Conservation (phyloP, 2,113 vertebrate species). For the Tonatia bakeri region DNA sequence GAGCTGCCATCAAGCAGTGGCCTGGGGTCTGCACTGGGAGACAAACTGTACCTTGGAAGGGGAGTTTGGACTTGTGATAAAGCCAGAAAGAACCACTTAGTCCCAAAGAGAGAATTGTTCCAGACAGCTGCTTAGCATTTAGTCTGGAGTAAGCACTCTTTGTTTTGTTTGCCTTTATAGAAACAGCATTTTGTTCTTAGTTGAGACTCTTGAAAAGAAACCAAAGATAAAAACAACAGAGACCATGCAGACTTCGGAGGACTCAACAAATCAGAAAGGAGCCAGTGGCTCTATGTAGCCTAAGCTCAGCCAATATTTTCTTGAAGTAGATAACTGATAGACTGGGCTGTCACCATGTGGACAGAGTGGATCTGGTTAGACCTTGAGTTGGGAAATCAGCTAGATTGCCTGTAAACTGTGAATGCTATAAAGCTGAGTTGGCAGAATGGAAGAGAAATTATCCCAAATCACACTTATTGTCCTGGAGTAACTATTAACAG, state of each 20-base stretch:
- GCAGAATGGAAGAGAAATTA: not conserved
- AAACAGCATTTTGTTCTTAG: not conserved
- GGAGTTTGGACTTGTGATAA: not conserved
- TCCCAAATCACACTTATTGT: not conserved
- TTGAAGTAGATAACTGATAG: not conserved
- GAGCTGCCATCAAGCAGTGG: not conserved
- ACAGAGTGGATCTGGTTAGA: not conserved
- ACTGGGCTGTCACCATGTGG: rapidly evolving
- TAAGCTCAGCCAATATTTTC: not conserved
- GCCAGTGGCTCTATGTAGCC: not conserved
- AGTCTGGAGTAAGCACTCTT: not conserved
- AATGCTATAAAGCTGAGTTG: not conserved
- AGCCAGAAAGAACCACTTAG: not conserved
- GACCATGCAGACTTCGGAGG: not conserved
- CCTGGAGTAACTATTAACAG: not conserved
- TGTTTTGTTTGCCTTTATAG: not conserved
- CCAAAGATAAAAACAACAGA: not conserved
- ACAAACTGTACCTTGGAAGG: not conserved
- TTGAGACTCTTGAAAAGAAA: not conserved
- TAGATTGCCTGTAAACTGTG: not conserved
- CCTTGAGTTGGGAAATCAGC: not conserved
- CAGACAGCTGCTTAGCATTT: not conserved
- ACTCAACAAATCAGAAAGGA: not conserved
- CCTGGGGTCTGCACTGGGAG: rapidly evolving
- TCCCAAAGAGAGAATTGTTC: not conserved